phyloP scores from a whole-genome alignment of 2,113 vertebrate genomes.

The Okapia johnstoni region DNA sequence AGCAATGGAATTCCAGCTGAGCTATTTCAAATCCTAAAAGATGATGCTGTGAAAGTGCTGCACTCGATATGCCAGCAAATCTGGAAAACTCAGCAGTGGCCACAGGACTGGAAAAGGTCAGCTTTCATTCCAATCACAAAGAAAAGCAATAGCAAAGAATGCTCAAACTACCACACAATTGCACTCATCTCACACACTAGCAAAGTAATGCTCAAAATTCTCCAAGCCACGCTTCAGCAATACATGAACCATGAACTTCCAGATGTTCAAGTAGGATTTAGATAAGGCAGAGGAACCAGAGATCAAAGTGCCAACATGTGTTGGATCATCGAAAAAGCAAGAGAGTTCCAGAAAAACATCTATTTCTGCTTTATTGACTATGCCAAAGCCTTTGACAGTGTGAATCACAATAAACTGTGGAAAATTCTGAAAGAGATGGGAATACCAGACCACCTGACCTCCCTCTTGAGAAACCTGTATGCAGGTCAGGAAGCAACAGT shows the following conservation, averaged over 20 bases:
- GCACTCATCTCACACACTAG: neutral
- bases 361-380: neutral
- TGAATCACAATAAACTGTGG: neutral
- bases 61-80: neutral
- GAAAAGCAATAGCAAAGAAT: neutral
- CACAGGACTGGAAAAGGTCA: neutral
- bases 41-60: neutral
- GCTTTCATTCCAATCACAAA: neutral
- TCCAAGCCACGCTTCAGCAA: neutral
- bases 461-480: neutral
- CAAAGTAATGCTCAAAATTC: neutral
- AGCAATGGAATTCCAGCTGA: neutral
- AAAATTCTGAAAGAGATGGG: neutral
- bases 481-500: neutral
- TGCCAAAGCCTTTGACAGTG: neutral
- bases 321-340: neutral
- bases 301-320: neutral
- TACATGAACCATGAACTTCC: fast-evolving
- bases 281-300: neutral
- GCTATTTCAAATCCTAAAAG: neutral
- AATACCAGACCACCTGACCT: neutral
- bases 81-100: neutral
- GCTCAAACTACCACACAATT: neutral
- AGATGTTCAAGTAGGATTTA: neutral
- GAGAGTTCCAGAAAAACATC: neutral